Base-by-base conservation (phyloP, 2,113 vertebrate species). In the Balaeniceps rex region DNA sequence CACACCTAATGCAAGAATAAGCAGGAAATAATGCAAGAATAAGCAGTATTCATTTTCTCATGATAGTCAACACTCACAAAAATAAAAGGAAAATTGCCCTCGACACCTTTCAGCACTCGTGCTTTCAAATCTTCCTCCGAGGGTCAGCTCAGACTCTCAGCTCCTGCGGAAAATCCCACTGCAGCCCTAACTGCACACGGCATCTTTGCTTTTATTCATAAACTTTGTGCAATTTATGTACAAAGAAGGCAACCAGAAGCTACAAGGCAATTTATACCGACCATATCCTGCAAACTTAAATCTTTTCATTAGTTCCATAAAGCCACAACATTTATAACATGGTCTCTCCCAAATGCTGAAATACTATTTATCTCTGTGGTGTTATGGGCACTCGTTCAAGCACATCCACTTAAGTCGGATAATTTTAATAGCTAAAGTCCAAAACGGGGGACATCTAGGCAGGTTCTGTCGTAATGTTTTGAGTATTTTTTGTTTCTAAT, bases 291-390 rank as follows among this genome's bases (percentile, higher is more conserved):
- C 31, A 58, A 79, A 46, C 51, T 11, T 33, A 17, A 17, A 58
- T 49, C 5, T 5, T 23, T 52, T 5, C 3, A 13, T 69, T 33
- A 14, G 12, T 4, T 60, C 36, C 76, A 11, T 10, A 38, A 68
- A 71, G 46, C 33, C 68, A 44, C 15, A 29, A 5, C 14, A 15
- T 26, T 58, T 12, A 5, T 24, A 34, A 28, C 6, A 64, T 6
- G 12, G 42, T 44, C 40, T 71, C 36, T 31, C 25, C 12, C 12
- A 38, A 7, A 26, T 2, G 19, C 72, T n/a, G 11, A 19, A 82
- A 6, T 2, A 24, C 4, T 14, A 3, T 14, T 24, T 6, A 10
- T 5, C 28, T 44, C 29, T 38, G 36, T 1, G n/a, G 24, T 16
- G 42, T 15, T 34, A 44, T 0, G 2, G 24, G 36, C 33, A 7